Percentiles rank a stretch among this genome's conserved stretches.
Evolutionary conservation across 2,113 vertebrate species (phyloP).

Genomic region (Xenopus borealis): DNA sequence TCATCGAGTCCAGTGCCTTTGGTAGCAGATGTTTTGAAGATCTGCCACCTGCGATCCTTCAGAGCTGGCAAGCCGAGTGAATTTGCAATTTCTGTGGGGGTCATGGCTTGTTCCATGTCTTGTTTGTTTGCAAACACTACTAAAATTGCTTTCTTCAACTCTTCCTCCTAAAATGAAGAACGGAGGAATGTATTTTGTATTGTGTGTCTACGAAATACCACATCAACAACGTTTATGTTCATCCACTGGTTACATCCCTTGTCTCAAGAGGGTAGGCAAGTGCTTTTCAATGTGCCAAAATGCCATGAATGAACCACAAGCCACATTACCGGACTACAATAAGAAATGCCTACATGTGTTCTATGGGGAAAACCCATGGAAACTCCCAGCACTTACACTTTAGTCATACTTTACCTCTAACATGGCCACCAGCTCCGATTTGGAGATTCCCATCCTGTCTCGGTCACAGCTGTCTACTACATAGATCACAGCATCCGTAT

Average conservation of each 20-base stretch:
- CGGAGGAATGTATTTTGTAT: background rate
- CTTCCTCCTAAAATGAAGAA: constrained; percentile 79
- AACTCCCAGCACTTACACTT: too few species aligned
- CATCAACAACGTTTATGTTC: too few species aligned
- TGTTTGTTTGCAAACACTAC: constrained; percentile 98
- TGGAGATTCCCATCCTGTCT: constrained; percentile 96
- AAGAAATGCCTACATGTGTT: too few species aligned
- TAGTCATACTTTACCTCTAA: constrained; percentile 75
- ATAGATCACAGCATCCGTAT: constrained; percentile 96
- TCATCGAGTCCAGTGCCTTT: constrained; percentile 94
- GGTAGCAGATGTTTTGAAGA: constrained; percentile 96
- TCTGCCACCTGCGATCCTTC: constrained; percentile 98
- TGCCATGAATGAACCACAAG: too few species aligned
- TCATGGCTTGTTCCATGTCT: constrained; percentile 98
- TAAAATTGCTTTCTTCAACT: constrained; percentile 95
- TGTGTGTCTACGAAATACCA: too few species aligned
- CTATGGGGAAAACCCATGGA: too few species aligned
- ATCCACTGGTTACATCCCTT: too few species aligned
- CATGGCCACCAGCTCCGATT: constrained; percentile 96
- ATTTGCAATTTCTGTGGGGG: constrained; percentile 92
- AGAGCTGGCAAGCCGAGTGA: constrained; percentile 86
- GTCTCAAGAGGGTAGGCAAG: too few species aligned
- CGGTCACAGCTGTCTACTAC: constrained; percentile 97
- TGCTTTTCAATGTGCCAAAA: too few species aligned
- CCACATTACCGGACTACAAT: too few species aligned